These are phyloP conservation scores for Schizopygopsis malacanthus DNA, from an alignment of 2,797 vertebrate genomes.

Conservation along the genomic window DNA sequence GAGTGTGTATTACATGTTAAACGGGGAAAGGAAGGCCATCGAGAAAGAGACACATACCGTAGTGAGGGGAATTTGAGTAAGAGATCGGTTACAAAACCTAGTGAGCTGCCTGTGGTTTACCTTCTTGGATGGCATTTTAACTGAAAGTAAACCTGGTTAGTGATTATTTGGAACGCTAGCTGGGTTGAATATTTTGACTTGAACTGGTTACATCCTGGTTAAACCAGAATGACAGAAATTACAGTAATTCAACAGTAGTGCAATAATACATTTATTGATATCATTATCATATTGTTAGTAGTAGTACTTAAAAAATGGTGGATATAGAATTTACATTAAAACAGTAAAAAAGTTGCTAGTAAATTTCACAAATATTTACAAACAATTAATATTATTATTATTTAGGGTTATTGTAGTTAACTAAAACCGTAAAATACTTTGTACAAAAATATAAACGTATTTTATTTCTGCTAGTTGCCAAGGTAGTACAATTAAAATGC, in stretches of 20 bases:
- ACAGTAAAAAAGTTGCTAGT: neutral
- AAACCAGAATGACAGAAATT: neutral
- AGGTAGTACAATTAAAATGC: neutral
- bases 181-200: neutral
- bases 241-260: neutral
- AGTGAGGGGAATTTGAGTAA: neutral
- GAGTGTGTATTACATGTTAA: neutral
- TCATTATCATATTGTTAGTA: no score
- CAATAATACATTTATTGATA: neutral
- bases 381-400: no score
- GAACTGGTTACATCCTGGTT: neutral
- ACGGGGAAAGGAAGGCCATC: neutral
- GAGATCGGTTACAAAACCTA: neutral
- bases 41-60: neutral
- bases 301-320: neutral
- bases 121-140: neutral
- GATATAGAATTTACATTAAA: neutral
- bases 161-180: neutral
- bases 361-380: neutral
- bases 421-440: neutral
- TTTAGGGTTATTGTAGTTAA: neutral
- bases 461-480: neutral
- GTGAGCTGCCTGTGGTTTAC: neutral
- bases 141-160: neutral
- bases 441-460: no score